These are phyloP conservation scores for Proisotoma minuta DNA, from an alignment of 2,888 invertebrate species.

Conservation along the genomic window DNA sequence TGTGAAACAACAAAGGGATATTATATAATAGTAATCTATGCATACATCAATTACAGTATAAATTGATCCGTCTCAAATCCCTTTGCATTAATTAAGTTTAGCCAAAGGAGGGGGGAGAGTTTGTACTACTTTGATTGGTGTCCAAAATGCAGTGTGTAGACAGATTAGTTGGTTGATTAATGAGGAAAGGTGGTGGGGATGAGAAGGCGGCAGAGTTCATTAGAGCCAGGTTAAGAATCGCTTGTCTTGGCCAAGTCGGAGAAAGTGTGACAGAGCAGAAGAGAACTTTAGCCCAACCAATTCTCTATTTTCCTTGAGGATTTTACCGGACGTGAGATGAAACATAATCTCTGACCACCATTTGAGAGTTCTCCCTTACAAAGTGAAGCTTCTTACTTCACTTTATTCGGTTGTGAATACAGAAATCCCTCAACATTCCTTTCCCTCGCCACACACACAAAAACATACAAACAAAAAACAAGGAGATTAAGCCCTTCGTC, in stretches of 20 bases:
- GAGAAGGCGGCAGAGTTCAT: neutral
- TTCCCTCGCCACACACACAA: neutral
- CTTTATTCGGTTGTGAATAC: neutral
- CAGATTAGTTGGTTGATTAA: too few relatives aligned
- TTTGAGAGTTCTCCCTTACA: neutral
- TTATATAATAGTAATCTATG: too few relatives aligned
- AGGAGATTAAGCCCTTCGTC: neutral
- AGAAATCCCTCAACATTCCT: neutral
- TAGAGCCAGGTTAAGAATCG: neutral
- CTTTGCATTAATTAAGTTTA: too few relatives aligned
- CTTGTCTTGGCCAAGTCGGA: neutral
- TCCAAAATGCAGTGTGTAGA: too few relatives aligned
- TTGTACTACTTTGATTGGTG: too few relatives aligned
- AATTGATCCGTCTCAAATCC: too few relatives aligned
- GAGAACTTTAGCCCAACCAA: neutral
- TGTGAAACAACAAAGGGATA: too few relatives aligned
- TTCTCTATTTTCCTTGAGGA: constrained; percentile 7
- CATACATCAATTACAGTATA: too few relatives aligned
- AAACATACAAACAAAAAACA: too few relatives aligned
- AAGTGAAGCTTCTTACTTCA: neutral
- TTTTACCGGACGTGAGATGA: constrained; percentile 6
- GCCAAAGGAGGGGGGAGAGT: too few relatives aligned
- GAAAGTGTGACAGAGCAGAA: neutral
- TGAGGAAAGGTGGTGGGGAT: neutral
- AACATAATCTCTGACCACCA: neutral